Evolutionary conservation across 2,797 vertebrate species (phyloP).

Genomic region (Crocidura indochinensis): DNA sequence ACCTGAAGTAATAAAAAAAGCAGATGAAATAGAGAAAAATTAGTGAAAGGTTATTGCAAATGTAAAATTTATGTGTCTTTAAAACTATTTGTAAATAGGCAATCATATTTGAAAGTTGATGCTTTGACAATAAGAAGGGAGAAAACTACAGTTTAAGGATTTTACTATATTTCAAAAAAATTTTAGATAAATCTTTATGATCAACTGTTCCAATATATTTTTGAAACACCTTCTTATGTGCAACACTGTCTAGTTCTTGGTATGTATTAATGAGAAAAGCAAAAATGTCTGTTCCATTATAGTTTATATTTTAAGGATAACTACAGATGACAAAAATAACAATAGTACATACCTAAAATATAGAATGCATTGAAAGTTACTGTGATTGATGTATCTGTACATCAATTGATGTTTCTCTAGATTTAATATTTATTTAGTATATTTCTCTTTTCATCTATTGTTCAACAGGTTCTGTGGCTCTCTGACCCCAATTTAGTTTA

Average conservation of each 20-base stretch:
- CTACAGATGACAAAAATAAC: no score
- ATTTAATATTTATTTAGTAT: no score
- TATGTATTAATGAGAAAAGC: background rate
- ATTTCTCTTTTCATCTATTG: no score
- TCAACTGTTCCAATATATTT: constrained; percentile 22
- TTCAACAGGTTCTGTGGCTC: no score
- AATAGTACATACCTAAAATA: no score
- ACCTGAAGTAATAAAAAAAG: background rate
- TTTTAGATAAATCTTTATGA: background rate
- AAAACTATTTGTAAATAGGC: background rate
- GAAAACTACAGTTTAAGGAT: constrained; percentile 22
- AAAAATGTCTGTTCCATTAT: background rate
- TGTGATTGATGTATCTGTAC: no score
- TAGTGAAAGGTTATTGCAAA: background rate
- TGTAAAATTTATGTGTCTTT: background rate
- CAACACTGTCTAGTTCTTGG: background rate
- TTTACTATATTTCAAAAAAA: constrained; percentile 39
- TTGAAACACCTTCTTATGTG: background rate
- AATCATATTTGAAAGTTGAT: background rate
- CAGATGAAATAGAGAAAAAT: background rate
- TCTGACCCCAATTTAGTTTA: no score
- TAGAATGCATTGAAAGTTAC: no score
- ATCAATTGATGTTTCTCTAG: no score
- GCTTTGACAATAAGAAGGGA: background rate
- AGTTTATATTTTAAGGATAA: constrained; percentile 27